Percentiles rank a stretch among this genome's conserved stretches.
Evolutionary conservation across 2,113 vertebrate species (phyloP).

Genomic region (Emydocephalus ijimae): DNA sequence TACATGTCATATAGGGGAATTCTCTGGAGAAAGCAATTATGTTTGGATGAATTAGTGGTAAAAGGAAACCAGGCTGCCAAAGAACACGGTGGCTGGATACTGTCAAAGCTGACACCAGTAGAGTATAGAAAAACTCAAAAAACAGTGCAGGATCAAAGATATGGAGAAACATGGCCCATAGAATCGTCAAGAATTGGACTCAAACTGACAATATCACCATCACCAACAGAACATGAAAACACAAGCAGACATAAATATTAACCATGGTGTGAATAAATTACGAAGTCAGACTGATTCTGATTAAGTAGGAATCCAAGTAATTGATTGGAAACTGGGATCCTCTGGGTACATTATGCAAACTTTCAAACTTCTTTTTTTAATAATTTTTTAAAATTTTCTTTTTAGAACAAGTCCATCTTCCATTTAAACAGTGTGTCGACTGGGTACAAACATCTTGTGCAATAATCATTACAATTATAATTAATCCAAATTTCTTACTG

Average conservation of each 20-base stretch:
- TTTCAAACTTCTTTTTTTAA: neutral
- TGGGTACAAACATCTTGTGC: too few relatives aligned
- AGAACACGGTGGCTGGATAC: neutral
- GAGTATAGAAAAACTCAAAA: neutral
- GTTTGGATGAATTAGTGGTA: neutral
- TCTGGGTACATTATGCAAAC: neutral
- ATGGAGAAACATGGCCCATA: neutral
- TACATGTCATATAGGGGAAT: neutral
- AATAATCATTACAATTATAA: too few relatives aligned
- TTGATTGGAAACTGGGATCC: neutral
- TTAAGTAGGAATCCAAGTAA: neutral
- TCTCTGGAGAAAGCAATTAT: neutral
- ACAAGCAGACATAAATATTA: neutral
- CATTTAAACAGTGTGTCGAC: too few relatives aligned
- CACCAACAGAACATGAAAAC: neutral
- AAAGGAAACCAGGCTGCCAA: neutral
- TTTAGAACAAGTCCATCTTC: too few relatives aligned
- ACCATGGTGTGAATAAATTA: neutral
- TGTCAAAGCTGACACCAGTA: neutral
- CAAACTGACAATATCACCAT: neutral
- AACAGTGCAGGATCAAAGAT: neutral
- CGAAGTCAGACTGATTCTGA: neutral
- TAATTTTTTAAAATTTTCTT: too few relatives aligned
- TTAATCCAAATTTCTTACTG: too few relatives aligned
- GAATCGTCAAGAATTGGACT: neutral